Evolutionary conservation across 1,140 invertebrate species (phyloP).

Genomic region (Temnothorax nylanderi): DNA sequence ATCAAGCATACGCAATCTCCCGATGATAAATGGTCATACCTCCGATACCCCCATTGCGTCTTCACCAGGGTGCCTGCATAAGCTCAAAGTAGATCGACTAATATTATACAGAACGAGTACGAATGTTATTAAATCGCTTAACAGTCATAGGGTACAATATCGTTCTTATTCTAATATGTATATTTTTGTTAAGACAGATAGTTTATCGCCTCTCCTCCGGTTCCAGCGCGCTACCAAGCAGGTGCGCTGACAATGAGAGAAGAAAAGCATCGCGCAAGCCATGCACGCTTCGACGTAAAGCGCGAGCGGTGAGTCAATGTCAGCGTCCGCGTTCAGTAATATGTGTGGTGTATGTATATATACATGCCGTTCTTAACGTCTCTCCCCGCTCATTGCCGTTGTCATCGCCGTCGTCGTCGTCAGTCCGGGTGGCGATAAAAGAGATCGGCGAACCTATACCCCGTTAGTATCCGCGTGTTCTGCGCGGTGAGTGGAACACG

Average conservation of each 20-base stretch:
- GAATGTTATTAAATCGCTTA: not conserved
- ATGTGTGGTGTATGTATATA: not conserved
- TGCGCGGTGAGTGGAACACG: not conserved
- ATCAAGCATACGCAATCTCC: not conserved
- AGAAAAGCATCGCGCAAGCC: not conserved
- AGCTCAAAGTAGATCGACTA: constrained; percentile 15
- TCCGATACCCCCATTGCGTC: not conserved
- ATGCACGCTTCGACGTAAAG: not conserved
- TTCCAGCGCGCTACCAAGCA: not conserved
- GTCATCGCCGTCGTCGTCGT: not conserved
- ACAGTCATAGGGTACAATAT: no score
- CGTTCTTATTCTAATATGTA: not conserved
- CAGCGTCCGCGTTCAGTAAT: not conserved
- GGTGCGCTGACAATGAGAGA: not conserved
- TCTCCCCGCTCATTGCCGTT: not conserved
- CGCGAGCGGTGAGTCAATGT: constrained; percentile 31
- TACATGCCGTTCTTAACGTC: not conserved
- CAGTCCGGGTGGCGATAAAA: constrained; percentile 4
- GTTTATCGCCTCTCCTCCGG: no score
- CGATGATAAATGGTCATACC: constrained; percentile 14
- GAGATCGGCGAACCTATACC: constrained; percentile 38
- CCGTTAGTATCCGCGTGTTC: constrained; percentile 32
- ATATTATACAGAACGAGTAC: not conserved
- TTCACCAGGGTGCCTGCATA: constrained; percentile 42
- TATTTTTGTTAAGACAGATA: no score